phyloP scores from a whole-genome alignment of 2,888 invertebrate genomes.

The Labia minor region DNA sequence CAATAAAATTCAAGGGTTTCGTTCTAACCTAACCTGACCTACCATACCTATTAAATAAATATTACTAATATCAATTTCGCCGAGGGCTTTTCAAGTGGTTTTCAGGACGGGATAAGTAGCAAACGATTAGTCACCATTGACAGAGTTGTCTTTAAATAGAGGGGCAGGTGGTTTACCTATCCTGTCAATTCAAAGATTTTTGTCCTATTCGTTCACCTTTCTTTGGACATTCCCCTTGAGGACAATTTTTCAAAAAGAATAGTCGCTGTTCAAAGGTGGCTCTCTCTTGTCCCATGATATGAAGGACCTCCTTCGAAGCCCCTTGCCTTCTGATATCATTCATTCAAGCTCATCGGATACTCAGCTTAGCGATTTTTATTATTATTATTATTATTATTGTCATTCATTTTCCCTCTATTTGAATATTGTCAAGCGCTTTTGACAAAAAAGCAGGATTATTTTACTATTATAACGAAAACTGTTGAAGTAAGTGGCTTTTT shows the following conservation, averaged over 20 bases:
- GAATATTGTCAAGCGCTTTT: slow-evolving; percentile 2
- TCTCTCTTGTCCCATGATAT: background rate
- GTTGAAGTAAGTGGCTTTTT: background rate
- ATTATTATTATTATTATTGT: background rate
- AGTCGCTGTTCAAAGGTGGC: background rate
- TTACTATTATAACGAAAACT: background rate
- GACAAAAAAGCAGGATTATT: background rate
- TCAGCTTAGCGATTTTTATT: background rate
- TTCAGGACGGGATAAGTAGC: background rate
- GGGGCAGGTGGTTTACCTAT: background rate
- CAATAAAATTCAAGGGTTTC: no score
- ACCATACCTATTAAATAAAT: background rate
- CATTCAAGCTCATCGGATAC: background rate
- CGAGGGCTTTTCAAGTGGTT: background rate
- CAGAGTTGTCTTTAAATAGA: background rate
- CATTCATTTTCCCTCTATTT: background rate
- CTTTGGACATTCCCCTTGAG: background rate
- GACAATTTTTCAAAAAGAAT: background rate
- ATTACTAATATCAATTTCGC: background rate
- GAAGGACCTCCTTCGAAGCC: background rate
- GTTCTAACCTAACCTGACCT: no score
- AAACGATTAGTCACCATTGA: background rate
- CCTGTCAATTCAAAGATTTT: background rate
- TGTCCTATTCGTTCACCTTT: background rate
- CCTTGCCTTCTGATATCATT: background rate